Conservation (phyloP, 2,797 vertebrate genomes). For the Sebastiscus tertius region DNA sequence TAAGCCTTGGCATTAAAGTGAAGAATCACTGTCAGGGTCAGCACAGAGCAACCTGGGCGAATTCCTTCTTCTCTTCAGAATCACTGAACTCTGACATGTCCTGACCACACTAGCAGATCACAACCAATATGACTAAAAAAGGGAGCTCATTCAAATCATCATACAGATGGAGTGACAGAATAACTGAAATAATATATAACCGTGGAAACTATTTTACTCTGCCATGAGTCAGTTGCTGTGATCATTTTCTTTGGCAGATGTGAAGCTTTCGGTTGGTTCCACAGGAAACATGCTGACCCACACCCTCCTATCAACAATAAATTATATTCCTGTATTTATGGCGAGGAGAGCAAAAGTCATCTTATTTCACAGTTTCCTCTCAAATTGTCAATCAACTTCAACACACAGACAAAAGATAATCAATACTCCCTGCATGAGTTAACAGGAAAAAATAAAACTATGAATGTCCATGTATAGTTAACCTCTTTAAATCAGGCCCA, state of each 20-base stretch:
- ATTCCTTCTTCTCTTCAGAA: constrained; percentile 64
- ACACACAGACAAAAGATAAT: background rate
- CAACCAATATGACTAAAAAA: background rate
- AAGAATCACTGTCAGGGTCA: constrained; percentile 65
- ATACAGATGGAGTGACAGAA: constrained; percentile 47
- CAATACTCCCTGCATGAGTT: background rate
- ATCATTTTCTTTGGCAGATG: constrained; percentile 70
- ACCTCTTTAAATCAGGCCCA: constrained; percentile 54
- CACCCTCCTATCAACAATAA: constrained; percentile 55
- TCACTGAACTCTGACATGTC: constrained; percentile 16
- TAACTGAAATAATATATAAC: constrained; percentile 57
- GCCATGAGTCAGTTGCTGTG: constrained; percentile 41
- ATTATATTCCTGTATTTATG: constrained; percentile 46
- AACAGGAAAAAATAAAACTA: constrained; percentile 35
- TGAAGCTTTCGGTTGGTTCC: constrained; percentile 48
- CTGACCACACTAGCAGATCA: constrained; percentile 41
- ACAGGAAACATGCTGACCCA: constrained; percentile 68
- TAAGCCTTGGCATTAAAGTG: constrained; percentile 49
- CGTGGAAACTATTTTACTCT: constrained; percentile 61
- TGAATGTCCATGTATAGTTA: constrained; percentile 37
- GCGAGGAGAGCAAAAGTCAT: constrained; percentile 9
- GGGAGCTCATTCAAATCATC: constrained; percentile 15
- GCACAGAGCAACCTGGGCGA: constrained; percentile 29
- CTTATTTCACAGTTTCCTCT: constrained; percentile 19
- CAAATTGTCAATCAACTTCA: constrained; percentile 29